A percentile compares a stretch with the other conserved stretches of the same genome.
Evolutionary conservation across 2,888 invertebrate species (phyloP).

Genomic region (Oxytorus armatus): DNA sequence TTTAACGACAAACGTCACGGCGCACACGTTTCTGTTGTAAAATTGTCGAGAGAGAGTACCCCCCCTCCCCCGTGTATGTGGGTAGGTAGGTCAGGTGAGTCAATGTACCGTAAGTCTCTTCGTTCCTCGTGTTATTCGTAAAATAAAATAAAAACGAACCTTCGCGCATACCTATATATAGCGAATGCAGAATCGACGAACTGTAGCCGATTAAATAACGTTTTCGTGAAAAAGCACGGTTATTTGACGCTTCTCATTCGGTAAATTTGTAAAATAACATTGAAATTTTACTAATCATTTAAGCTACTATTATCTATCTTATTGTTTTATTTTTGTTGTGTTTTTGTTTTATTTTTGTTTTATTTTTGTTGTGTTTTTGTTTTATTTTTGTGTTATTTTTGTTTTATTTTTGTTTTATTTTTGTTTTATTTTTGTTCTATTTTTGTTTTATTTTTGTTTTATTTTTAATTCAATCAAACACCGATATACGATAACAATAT

Average conservation of each 20-base stretch:
- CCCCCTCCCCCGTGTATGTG: slow-evolving; percentile 61
- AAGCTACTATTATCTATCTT: no score
- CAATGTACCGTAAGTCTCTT: slow-evolving; percentile 70
- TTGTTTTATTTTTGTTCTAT: no score
- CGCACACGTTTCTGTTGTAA: slow-evolving; percentile 44
- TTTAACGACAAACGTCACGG: slow-evolving; percentile 19
- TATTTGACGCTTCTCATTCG: not conserved
- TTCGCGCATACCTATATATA: not conserved
- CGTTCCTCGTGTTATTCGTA: slow-evolving; percentile 44
- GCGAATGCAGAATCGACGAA: not conserved
- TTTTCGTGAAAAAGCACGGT: slow-evolving; percentile 6
- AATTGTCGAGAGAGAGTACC: slow-evolving; percentile 58
- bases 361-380: no score
- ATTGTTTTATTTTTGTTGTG: no score
- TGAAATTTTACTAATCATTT: not conserved
- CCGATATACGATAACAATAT: no score
- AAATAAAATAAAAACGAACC: slow-evolving; percentile 6
- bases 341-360: no score
- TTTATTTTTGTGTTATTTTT: no score
- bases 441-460: no score
- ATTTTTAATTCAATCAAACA: no score
- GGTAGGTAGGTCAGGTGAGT: slow-evolving; percentile 82
- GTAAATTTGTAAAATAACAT: not conserved
- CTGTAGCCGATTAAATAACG: not conserved
- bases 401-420: no score